phyloP scores from a whole-genome alignment of 2,113 vertebrate species.

The Tragulus kanchil region DNA sequence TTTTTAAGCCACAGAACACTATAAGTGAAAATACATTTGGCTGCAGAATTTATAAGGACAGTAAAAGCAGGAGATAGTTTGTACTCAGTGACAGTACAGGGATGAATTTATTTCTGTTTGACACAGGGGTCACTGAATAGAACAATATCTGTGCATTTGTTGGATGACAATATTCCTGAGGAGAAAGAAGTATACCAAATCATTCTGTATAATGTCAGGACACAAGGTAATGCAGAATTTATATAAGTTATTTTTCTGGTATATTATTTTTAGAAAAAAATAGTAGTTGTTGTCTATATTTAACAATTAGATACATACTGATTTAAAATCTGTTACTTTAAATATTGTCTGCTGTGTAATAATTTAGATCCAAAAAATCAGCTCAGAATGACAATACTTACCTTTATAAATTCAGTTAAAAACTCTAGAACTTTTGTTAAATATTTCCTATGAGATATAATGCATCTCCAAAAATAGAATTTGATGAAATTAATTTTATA shows the following conservation, averaged over 20 bases:
- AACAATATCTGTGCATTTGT: constrained; percentile 91
- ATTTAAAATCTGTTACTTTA: constrained; percentile 27
- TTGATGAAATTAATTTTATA: constrained; percentile 3
- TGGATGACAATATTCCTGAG: constrained; percentile 95
- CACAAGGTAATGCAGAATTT: constrained; percentile 91
- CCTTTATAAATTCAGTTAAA: background rate
- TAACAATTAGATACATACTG: background rate
- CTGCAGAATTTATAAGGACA: background rate
- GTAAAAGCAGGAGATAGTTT: background rate
- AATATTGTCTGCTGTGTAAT: background rate
- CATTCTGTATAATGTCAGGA: constrained; percentile 91
- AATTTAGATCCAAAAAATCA: constrained; percentile 13
- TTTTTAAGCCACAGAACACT: constrained; percentile 15
- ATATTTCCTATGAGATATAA: background rate
- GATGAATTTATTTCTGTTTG: constrained; percentile 51
- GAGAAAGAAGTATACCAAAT: constrained; percentile 94
- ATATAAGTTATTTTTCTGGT: background rate
- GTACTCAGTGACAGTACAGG: background rate
- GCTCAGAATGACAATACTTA: background rate
- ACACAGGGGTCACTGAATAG: constrained; percentile 90
- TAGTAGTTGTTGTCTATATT: background rate
- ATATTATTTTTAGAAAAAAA: constrained; percentile 41
- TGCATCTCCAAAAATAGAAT: background rate
- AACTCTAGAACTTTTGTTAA: background rate
- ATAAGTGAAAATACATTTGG: constrained; percentile 9